phyloP scores from a whole-genome alignment of 2,113 vertebrate genomes.

The Rhynchomys soricoides region DNA sequence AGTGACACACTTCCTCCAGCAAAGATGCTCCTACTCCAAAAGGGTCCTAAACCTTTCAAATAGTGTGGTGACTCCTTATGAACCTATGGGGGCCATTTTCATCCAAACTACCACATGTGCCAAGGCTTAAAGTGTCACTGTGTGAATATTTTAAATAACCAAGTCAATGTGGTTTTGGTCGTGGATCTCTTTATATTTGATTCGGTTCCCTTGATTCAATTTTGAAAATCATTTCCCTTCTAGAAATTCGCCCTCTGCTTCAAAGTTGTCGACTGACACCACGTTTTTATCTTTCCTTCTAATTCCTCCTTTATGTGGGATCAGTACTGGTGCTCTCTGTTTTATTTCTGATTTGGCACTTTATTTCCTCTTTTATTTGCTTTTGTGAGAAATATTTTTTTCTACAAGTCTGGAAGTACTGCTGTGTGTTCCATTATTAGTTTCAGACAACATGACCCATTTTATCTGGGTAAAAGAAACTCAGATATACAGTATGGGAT shows the following conservation, averaged over 20 bases:
- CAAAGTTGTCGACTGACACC: neutral
- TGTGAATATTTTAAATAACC: neutral
- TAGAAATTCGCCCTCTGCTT: neutral
- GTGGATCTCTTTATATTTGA: neutral
- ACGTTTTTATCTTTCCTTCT: neutral
- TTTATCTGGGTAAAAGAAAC: neutral
- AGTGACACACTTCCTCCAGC: neutral
- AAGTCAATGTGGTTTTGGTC: neutral
- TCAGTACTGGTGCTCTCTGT: neutral
- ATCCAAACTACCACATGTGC: too few species aligned
- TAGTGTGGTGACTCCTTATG: rapidly evolving
- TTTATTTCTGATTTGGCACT: neutral
- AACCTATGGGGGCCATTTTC: neutral
- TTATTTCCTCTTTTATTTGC: neutral
- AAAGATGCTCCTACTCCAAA: neutral
- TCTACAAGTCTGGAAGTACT: neutral
- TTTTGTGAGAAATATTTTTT: neutral
- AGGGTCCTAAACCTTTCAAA: neutral
- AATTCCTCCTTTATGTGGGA: neutral
- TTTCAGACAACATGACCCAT: neutral
- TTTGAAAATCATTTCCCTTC: neutral
- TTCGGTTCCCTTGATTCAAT: neutral
- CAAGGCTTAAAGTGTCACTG: neutral
- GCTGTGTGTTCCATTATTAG: neutral
- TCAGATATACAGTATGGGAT: neutral